phyloP scores from a whole-genome alignment of 1,140 invertebrate genomes.

The Charaxes varanes region DNA sequence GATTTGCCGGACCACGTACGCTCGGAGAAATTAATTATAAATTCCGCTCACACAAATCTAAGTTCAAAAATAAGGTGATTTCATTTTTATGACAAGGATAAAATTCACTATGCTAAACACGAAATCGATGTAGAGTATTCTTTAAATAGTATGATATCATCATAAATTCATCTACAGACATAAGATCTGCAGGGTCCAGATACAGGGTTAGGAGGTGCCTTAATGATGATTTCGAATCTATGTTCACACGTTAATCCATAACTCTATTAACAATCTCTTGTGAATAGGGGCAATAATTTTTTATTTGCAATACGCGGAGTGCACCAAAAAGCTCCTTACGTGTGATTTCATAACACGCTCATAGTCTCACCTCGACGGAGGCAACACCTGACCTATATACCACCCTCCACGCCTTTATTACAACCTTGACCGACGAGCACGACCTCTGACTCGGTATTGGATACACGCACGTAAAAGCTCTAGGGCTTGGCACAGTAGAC shows the following conservation, averaged over 20 bases:
- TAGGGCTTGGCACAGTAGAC: neutral
- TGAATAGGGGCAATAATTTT: neutral
- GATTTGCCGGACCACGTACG: no score
- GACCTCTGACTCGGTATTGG: constrained; percentile 1
- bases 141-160: no score
- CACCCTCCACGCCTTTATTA: neutral
- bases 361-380: neutral
- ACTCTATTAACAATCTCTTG: neutral
- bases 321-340: neutral
- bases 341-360: neutral
- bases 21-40: no score
- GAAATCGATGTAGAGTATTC: no score
- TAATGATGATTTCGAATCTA: no score
- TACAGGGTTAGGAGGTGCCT: no score
- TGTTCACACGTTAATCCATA: neutral
- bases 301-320: neutral
- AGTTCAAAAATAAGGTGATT: no score
- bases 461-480: neutral
- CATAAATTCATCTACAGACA: no score
- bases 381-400: constrained; percentile 1
- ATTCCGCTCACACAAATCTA: no score
- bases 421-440: neutral
- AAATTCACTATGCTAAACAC: no score
- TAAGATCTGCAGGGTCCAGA: no score
- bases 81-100: no score